phyloP scores from a whole-genome alignment of 1,140 invertebrate species.

The Hylyphantes graminicola region DNA sequence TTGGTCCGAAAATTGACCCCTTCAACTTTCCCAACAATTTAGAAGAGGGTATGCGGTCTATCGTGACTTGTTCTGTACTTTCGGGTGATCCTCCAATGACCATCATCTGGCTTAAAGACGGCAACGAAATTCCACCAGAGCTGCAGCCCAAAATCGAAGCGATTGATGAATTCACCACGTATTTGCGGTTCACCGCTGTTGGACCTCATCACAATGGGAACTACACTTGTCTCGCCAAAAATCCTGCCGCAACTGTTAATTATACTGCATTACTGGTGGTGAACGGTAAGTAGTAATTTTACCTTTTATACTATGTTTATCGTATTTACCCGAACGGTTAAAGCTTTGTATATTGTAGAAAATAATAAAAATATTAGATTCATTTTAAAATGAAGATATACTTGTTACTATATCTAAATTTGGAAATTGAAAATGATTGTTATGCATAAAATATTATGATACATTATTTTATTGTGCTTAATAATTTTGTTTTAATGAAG shows the following conservation, averaged over 20 bases:
- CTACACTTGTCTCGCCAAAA: conserved; percentile 69
- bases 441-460: too few species aligned
- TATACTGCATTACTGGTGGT: conserved; percentile 68
- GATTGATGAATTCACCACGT: conserved; percentile 61
- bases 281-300: conserved; percentile 65
- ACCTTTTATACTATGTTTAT: too few species aligned
- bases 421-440: too few species aligned
- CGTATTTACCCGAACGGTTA: too few species aligned
- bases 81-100: conserved; percentile 92
- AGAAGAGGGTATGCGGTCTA: conserved; percentile 85
- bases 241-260: conserved; percentile 66
- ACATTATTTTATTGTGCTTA: too few species aligned
- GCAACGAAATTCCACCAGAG: conserved; percentile 74
- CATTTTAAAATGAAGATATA: too few species aligned
- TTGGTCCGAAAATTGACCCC: conserved; percentile 70
- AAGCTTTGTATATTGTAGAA: too few species aligned
- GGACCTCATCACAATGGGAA: conserved; percentile 69
- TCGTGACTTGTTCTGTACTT: conserved; percentile 92
- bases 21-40: conserved; percentile 80
- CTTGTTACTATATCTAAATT: too few species aligned
- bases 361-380: too few species aligned
- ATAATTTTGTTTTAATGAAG: too few species aligned
- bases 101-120: conserved; percentile 90
- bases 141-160: conserved; percentile 60
- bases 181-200: conserved; percentile 62